phyloP scores from a whole-genome alignment of 2,888 invertebrate genomes.

The Coleophora deauratella region DNA sequence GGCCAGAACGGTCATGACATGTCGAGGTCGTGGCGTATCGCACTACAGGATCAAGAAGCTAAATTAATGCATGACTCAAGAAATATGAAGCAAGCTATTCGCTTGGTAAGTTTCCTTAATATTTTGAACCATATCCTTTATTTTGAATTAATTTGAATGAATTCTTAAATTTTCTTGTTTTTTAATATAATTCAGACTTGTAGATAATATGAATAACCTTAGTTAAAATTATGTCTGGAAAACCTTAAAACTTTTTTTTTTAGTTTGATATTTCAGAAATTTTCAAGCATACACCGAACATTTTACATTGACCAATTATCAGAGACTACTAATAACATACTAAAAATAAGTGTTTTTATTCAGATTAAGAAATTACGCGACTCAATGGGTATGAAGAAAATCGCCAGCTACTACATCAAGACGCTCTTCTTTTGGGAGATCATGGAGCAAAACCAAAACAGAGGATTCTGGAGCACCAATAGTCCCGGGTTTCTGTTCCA shows the following conservation, averaged over 20 bases:
- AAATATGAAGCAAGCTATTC: conserved; percentile 50
- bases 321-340: too few relatives aligned
- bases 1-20: conserved; percentile 19
- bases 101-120: conserved; percentile 42
- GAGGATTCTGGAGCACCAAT: conserved; percentile 30
- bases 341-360: conserved; percentile 13
- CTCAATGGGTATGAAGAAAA: conserved; percentile 41
- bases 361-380: conserved; percentile 71
- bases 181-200: too few relatives aligned
- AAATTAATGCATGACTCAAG: conserved; percentile 47
- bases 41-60: conserved; percentile 69
- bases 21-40: conserved; percentile 64
- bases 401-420: conserved; percentile 75
- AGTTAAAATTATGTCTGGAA: too few relatives aligned
- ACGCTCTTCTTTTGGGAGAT: conserved; percentile 63
- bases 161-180: too few relatives aligned
- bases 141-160: too few relatives aligned
- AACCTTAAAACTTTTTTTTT: too few relatives aligned
- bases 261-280: too few relatives aligned
- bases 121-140: too few relatives aligned
- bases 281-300: too few relatives aligned
- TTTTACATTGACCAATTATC: too few relatives aligned
- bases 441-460: conserved; percentile 23
- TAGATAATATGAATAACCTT: too few relatives aligned
- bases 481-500: conserved; percentile 39